These are phyloP conservation scores for Philotrypesis tridentata DNA, from an alignment of 1,140 invertebrate genomes.

Conservation along the genomic window DNA sequence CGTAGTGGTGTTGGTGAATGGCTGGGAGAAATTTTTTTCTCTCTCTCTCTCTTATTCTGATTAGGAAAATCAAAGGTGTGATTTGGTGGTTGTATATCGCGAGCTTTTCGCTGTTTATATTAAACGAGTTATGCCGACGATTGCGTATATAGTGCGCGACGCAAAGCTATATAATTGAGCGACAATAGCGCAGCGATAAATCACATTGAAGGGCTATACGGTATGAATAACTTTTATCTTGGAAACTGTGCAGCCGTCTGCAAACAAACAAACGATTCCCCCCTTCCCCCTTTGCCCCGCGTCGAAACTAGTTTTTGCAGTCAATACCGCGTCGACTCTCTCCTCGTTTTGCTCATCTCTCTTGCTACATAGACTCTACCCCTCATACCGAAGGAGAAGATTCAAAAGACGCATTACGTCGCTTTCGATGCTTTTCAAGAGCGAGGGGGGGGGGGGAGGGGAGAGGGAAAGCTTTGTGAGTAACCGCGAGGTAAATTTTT, in stretches of 20 bases:
- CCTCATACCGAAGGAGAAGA: not conserved
- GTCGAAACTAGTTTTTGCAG: conserved; percentile 25
- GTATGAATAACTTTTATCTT: not conserved
- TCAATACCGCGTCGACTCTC: conserved; percentile 8
- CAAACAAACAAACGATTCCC: conserved; percentile 1
- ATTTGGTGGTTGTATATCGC: too few species aligned
- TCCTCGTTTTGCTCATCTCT: conserved; percentile 26
- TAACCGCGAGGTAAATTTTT: conserved; percentile 23
- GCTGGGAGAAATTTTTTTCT: too few species aligned
- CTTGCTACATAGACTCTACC: not conserved
- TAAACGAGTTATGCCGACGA: too few species aligned
- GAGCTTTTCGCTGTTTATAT: too few species aligned
- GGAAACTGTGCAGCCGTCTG: not conserved
- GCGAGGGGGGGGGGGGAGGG: not conserved
- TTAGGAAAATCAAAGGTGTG: too few species aligned
- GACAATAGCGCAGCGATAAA: not conserved
- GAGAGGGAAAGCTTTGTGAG: conserved; percentile 19
- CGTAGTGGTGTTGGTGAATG: too few species aligned
- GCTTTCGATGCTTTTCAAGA: conserved; percentile 33
- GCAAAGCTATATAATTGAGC: too few species aligned
- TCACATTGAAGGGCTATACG: not conserved
- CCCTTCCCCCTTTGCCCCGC: not conserved
- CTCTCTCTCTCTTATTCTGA: too few species aligned
- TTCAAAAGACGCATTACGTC: conserved; percentile 40
- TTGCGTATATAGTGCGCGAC: too few species aligned